Conservation (phyloP, 2,888 invertebrate species). For the Caradrina clavipalpis region DNA sequence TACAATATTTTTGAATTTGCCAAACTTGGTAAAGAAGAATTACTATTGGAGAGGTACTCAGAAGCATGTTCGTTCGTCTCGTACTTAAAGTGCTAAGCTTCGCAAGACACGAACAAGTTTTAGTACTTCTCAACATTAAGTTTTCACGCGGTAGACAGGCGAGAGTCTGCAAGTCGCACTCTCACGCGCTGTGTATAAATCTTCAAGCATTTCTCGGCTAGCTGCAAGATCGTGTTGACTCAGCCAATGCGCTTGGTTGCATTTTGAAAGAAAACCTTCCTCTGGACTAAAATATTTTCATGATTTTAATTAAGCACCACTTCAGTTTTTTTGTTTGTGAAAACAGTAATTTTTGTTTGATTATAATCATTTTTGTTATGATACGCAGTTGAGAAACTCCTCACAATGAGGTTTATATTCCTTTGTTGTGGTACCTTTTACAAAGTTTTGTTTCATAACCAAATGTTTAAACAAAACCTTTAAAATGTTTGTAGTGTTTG, state of each 20-base stretch:
- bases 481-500: conserved; percentile 42
- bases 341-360: conserved; percentile 30
- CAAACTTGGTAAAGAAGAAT: conserved; percentile 25
- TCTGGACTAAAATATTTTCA: conserved; percentile 43
- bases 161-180: conserved; percentile 62
- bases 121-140: conserved; percentile 79
- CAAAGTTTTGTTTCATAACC: conserved; percentile 43
- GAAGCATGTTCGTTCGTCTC: conserved; percentile 34
- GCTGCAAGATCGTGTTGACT: conserved; percentile 46
- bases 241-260: conserved; percentile 37
- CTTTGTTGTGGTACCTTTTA: conserved; percentile 50
- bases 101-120: conserved; percentile 74
- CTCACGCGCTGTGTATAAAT: conserved; percentile 69
- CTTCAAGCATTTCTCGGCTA: conserved; percentile 65
- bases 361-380: conserved; percentile 42
- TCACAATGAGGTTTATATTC: conserved; percentile 50
- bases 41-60: conserved; percentile 9
- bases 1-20: neutral
- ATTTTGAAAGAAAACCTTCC: conserved; percentile 50
- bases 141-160: conserved; percentile 76
- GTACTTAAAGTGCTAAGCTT: conserved; percentile 46
- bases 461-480: conserved; percentile 47
- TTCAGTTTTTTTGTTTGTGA: conserved; percentile 36
- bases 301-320: conserved; percentile 57
- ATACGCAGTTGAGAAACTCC: conserved; percentile 31